Evolutionary conservation across 2,888 invertebrate genomes (phyloP), one percentile per base, ranked within the genome.

Genomic region (Lochmaea capreae): DNA sequence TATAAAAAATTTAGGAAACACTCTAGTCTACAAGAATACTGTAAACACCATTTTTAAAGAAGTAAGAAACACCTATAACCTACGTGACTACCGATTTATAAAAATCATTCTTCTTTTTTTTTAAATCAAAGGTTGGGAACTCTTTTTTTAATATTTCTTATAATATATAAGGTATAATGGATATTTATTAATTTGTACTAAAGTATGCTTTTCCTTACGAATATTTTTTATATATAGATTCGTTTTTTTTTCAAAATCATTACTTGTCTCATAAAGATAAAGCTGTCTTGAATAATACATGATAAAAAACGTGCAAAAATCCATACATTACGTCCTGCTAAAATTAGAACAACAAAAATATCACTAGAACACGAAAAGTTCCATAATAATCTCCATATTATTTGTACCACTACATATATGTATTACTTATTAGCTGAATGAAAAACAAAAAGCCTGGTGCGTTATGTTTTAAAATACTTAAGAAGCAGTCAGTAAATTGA

Each of bases 11-110:
- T 86, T 85, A 84, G 84, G 85, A 86, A 86, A 85, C 85, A 86
- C 85, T 83, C 86, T 87, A 87, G 79, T 81, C 86, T 87, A 86
- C 84, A 83, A 85, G 87, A 87, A 87, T 87, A 87, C 87, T 87
- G 87, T 87, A 87, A 86, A 86, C 86, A 86, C 86, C 86, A 84
- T 85, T 72, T 83, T 83, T 82, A 81, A 84, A 59, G 65, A 85
- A 86, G 83, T 86, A 86, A 86, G 84, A 85, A 86, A 86, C 86
- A 85, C 83, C 85, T 86, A 86, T 79, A 77, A 74, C 78, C 78
- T 78, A 80, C 79, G 82, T 72, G 75, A 83, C 84, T 85, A 84
- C 83, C 16, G 81, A 82, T 83, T 84, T 83, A 83, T 84, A 85
- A 86, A 86, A 85, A 86, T 84, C 84, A 85, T 84, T 81, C 80